Conservation (phyloP, 2,888 invertebrate genomes). For the Perdita meconis region DNA sequence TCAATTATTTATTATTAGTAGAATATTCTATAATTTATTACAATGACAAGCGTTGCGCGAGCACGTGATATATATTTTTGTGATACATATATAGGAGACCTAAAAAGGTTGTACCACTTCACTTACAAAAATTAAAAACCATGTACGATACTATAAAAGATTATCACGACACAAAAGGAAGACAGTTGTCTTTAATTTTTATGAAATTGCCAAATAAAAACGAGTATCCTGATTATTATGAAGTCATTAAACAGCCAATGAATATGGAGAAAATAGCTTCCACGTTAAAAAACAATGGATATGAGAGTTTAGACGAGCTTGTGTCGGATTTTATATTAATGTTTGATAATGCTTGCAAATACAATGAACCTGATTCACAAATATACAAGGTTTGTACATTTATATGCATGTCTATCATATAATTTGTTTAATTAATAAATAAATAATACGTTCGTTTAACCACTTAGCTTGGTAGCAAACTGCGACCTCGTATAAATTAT, state of each 20-base stretch:
- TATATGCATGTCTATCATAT: constrained; percentile 7
- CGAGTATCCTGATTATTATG: constrained; percentile 98
- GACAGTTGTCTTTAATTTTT: constrained; percentile 97
- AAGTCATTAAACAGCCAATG: constrained; percentile 97
- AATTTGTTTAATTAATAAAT: no score
- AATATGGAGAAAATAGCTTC: constrained; percentile 97
- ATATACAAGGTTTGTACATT: constrained; percentile 91
- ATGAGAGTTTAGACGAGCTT: constrained; percentile 93
- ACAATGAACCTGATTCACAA: constrained; percentile 98
- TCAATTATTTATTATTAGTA: not conserved
- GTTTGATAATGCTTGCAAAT: constrained; percentile 98
- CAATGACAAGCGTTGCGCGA: not conserved
- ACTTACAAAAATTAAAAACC: constrained; percentile 91
- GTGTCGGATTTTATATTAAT: constrained; percentile 95
- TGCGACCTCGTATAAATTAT: no score
- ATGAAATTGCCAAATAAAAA: constrained; percentile 96
- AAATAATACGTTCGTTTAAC: not conserved
- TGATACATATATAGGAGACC: constrained; percentile 75
- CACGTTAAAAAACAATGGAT: constrained; percentile 91
- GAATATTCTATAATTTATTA: not conserved
- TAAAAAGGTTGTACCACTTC: constrained; percentile 81
- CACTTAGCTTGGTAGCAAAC: no score
- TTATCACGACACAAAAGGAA: constrained; percentile 92
- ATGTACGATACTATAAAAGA: constrained; percentile 96
- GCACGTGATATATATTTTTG: constrained; percentile 11